Evolutionary conservation across 2,113 vertebrate genomes (phyloP).

Genomic region (Peromyscus californicus): DNA sequence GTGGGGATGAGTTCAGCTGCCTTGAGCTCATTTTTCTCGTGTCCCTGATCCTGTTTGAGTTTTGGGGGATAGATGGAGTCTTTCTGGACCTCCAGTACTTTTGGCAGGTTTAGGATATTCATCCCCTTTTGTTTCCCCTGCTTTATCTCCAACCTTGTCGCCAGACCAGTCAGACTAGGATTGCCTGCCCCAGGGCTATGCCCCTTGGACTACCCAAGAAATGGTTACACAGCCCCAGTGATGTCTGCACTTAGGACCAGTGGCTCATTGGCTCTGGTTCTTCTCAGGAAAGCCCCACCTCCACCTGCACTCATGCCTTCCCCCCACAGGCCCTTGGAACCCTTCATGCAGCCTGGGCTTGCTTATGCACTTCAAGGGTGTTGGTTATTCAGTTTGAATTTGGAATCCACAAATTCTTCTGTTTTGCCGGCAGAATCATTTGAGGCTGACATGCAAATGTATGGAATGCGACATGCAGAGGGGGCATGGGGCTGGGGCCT

Average conservation of each 20-base stretch:
- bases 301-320: rapidly evolving
- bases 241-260: background rate
- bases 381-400: background rate
- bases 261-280: background rate
- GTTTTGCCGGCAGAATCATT: background rate
- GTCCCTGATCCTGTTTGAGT: background rate
- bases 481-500: background rate
- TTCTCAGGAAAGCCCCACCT: background rate
- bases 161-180: background rate
- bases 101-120: background rate
- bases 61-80: background rate
- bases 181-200: background rate
- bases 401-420: background rate
- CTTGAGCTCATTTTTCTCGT: background rate
- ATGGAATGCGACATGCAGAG: background rate
- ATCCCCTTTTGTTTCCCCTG: background rate
- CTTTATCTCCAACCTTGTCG: background rate
- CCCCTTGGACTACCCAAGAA: background rate
- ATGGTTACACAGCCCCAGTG: background rate
- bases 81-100: background rate
- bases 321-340: background rate
- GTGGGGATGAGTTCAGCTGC: background rate
- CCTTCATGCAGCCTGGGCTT: background rate
- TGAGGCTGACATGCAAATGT: background rate
- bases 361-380: background rate